Conservation (phyloP, 2,888 invertebrate genomes). For the Yponomeuta evonymella region DNA sequence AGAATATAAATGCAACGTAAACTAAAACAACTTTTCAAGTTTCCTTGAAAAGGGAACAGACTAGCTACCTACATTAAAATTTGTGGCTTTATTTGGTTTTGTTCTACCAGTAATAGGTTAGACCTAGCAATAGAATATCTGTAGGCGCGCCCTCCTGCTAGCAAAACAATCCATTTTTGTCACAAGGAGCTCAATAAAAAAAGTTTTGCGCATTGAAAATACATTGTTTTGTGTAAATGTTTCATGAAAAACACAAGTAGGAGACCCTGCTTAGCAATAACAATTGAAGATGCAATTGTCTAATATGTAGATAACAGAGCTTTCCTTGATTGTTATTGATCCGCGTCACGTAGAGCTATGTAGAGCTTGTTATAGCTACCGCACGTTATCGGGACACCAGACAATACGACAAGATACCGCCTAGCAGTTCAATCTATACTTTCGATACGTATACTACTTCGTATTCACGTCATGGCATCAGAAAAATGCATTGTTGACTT, state of each 20-base stretch:
- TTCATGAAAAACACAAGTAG: too few species aligned
- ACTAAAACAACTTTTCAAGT: not conserved
- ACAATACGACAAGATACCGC: slow-evolving; percentile 24
- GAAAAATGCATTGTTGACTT: slow-evolving; percentile 55
- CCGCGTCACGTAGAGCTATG: not conserved
- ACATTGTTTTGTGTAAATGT: too few species aligned
- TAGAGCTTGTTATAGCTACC: slow-evolving; percentile 4
- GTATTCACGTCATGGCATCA: slow-evolving; percentile 60
- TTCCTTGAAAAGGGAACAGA: not conserved
- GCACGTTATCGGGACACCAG: slow-evolving; percentile 14
- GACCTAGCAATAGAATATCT: too few species aligned
- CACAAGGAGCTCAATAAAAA: too few species aligned
- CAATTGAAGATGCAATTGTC: not conserved
- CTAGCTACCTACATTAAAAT: too few species aligned
- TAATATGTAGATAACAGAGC: not conserved
- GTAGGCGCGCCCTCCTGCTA: too few species aligned
- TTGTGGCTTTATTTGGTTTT: too few species aligned
- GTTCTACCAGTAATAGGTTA: too few species aligned
- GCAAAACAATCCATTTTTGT: too few species aligned
- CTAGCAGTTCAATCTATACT: slow-evolving; percentile 27
- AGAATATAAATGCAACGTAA: not conserved
- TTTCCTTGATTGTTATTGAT: not conserved
- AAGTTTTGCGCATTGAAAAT: too few species aligned
- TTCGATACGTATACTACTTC: slow-evolving; percentile 41
- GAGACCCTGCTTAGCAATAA: not conserved